Evolutionary conservation across 1,140 invertebrate species (phyloP), one percentile per base, ranked within the genome.

Genomic region (Orussus abietinus): DNA sequence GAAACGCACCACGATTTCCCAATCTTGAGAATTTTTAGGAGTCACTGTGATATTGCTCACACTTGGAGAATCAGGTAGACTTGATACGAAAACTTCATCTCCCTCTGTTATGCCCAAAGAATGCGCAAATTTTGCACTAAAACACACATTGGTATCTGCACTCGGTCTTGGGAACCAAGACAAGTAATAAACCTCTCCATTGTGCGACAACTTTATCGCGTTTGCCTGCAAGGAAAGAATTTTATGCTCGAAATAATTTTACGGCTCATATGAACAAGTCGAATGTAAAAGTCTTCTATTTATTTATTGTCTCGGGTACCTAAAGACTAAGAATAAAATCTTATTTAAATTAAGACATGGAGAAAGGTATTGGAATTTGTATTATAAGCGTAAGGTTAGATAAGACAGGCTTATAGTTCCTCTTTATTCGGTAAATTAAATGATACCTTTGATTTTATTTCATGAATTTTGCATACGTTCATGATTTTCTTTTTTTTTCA

Each of bases 11-110:
- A 76, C 42, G 48, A 75, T 77, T 61, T 80, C 76, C 66, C 75
- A 78, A 50, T 82, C 79, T 45, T 75, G 62, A 14, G 49, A 25
- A n/a, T 62, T 74, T 20, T 63, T 38, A 4, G 79, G 77, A 14
- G 31, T 33, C 0, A 73, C 62, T 19, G 40, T 35, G 18, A 69
- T 41, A 34, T 53, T 63, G 15, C 47, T 60, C 13, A 74, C 25
- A 13, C 49, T 35, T 4, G 59, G 42, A 10, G 55, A 36, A 11
- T 59, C 31, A 12, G 54, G 35, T 10, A 59, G 9, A 3, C 37
- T 53, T 2, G 59, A 57, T 13, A 70, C 51, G 13, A 52, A 45
- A 18, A 75, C 60, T 38, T 64, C 44, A 18, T 65, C 59, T 2
- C 51, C 60, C 21, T 75, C 66, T 13, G 55, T 45, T 7, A 75